phyloP scores from a whole-genome alignment of 1,140 invertebrate species.

The Zaprionus inermis region DNA sequence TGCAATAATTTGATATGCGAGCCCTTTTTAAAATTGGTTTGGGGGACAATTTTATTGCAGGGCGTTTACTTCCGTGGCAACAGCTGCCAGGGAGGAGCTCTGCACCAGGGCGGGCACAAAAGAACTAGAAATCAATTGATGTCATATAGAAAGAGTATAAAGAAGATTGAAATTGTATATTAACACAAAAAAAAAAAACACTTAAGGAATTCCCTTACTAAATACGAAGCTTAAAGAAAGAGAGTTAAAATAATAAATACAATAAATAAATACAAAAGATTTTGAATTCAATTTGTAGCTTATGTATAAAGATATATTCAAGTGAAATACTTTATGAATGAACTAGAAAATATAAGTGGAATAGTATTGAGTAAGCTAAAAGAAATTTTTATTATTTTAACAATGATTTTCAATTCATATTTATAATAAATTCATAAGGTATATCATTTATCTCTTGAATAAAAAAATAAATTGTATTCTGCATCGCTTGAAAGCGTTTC shows the following conservation, averaged over 20 bases:
- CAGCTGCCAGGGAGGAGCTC: constrained; percentile 52
- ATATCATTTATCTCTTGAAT: neutral
- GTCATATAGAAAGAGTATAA: neutral
- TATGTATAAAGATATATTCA: neutral
- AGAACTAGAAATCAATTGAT: constrained; percentile 17
- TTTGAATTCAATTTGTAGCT: neutral
- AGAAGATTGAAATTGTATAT: neutral
- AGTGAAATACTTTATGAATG: neutral
- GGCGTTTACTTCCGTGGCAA: constrained; percentile 75
- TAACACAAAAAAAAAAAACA: neutral
- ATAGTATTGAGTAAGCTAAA: neutral
- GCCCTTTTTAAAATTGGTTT: constrained; percentile 15
- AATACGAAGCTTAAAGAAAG: no score
- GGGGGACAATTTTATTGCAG: constrained; percentile 60
- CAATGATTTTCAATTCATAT: no score
- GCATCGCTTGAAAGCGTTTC: neutral
- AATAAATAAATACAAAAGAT: neutral
- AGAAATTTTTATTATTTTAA: neutral
- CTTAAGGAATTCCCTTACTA: neutral
- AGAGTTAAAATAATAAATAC: no score
- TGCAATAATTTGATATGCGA: constrained; percentile 75
- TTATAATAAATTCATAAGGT: neutral
- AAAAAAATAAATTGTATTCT: neutral
- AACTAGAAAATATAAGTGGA: neutral
- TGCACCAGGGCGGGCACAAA: neutral